A percentile compares a stretch with the other conserved stretches of the same genome.
phyloP scores from a whole-genome alignment of 2,113 vertebrate species.

The Dicaeum eximium region DNA sequence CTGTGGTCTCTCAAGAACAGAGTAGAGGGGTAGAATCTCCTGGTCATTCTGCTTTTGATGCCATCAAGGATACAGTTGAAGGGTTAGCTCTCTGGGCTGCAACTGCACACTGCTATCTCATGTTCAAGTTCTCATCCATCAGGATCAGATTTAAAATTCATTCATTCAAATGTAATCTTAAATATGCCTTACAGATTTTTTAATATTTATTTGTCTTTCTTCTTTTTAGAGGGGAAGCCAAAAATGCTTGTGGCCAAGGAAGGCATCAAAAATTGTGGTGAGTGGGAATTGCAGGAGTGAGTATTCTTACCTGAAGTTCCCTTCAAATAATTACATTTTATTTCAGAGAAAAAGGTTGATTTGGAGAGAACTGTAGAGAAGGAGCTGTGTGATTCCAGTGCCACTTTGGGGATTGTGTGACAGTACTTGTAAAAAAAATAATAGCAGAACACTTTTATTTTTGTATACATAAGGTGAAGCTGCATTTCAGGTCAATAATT shows the following conservation, averaged over 20 bases:
- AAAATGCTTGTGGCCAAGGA: background rate
- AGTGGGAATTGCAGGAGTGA: background rate
- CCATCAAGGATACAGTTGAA: rapidly evolving
- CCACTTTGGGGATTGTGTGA: background rate
- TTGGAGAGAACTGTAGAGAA: background rate
- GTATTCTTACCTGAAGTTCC: background rate
- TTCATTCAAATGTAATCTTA: background rate
- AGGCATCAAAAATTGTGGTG: background rate
- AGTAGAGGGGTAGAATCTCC: rapidly evolving
- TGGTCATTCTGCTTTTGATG: background rate
- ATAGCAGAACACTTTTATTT: background rate
- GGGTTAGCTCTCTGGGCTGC: background rate
- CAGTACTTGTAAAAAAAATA: background rate
- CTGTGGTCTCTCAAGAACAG: rapidly evolving
- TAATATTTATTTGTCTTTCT: background rate
- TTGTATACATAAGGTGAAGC: background rate
- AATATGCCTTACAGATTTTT: background rate
- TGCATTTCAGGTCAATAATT: background rate
- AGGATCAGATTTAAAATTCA: background rate
- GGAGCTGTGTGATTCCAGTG: background rate
- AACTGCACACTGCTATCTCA: background rate
- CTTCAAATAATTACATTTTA: background rate
- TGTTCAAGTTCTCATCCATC: background rate
- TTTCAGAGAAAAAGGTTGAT: background rate
- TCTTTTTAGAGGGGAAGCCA: background rate